phyloP scores from a whole-genome alignment of 2,888 invertebrate species.

The Rhaphigaster nebulosa region DNA sequence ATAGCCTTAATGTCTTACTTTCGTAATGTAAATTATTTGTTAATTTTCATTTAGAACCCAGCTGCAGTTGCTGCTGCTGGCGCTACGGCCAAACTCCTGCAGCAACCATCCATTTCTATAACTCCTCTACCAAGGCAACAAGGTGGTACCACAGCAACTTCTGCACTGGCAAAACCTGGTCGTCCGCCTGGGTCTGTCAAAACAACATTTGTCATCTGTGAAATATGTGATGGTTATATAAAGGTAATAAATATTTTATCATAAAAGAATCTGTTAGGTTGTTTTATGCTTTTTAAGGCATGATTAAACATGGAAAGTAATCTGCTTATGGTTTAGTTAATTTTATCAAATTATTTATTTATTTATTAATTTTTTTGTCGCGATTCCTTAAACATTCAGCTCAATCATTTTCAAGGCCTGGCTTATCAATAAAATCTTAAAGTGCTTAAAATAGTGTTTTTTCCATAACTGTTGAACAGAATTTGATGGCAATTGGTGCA shows the following conservation, averaged over 20 bases:
- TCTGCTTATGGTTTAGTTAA: not conserved
- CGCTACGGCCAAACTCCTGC: slow-evolving; percentile 70
- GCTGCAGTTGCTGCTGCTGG: slow-evolving; percentile 62
- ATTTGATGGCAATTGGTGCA: too few relatives aligned
- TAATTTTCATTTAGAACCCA: slow-evolving; percentile 51
- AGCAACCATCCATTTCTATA: slow-evolving; percentile 91
- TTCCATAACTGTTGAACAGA: too few relatives aligned
- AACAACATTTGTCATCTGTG: slow-evolving; percentile 92
- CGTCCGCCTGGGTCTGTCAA: slow-evolving; percentile 73
- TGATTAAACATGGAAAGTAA: not conserved
- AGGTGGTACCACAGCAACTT: slow-evolving; percentile 52
- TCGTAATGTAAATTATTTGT: not conserved
- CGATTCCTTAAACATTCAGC: too few relatives aligned
- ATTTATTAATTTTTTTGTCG: too few relatives aligned
- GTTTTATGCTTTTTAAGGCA: not conserved
- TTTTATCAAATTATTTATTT: not conserved
- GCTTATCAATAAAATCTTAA: too few relatives aligned
- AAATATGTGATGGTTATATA: slow-evolving; percentile 97
- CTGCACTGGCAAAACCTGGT: slow-evolving; percentile 66
- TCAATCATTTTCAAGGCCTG: too few relatives aligned
- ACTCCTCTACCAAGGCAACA: slow-evolving; percentile 84
- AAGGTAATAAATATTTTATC: slow-evolving; percentile 68
- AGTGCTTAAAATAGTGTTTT: too few relatives aligned
- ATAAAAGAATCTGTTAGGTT: not conserved
- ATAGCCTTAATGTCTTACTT: not conserved